Base-by-base conservation (phyloP, 2,797 vertebrate species). In the Nannoperca australis region DNA sequence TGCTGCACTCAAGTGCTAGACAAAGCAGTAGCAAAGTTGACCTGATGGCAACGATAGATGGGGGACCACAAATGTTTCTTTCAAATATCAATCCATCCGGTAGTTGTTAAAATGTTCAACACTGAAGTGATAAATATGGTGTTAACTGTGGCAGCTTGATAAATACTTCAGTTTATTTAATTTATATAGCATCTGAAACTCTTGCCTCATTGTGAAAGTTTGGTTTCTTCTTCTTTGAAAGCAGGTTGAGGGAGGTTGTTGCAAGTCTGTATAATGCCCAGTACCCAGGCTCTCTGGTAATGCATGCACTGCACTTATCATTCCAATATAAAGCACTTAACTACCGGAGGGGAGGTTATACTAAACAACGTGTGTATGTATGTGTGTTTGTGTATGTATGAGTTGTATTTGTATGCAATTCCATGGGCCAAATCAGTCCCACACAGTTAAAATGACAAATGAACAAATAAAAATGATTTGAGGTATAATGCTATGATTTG, bases 391-490 rank as follows among this genome's bases (percentile, higher is more conserved):
- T 67, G 72, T 74, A n/a, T 67, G 79, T 74, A 24, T 77, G 79
- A 73, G 64, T 77, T 87, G 77, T 75, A 84, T 88, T 83, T 85
- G 79, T 89, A 80, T 82, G 77, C 44, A 32, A 56, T 76, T 53
- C 64, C 24, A 53, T 81, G 83, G 86, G 83, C 66, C 65, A 63
- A 47, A 79, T 85, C 53, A 78, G 58, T 77, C 79, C 85, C 73
- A 62, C 73, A 65, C 67, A 72, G 49, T 77, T 65, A 71, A 73
- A 70, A 70, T 81, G 42, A 85, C 64, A 71, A 89, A 84, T 79
- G 67, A 89, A 85, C 65, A 85, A 91, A 87, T 89, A 89, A 92
- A 91, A 88, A 38, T 36, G 47, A 88, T 88, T 84, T 79, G 76
- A 88, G 85, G 63, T 85, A 76, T 86, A 71, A 79, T 44, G 61